Evolutionary conservation across 2,888 invertebrate species (phyloP), one percentile per base, ranked within the genome.

Genomic region (Ormia ochracea): DNA sequence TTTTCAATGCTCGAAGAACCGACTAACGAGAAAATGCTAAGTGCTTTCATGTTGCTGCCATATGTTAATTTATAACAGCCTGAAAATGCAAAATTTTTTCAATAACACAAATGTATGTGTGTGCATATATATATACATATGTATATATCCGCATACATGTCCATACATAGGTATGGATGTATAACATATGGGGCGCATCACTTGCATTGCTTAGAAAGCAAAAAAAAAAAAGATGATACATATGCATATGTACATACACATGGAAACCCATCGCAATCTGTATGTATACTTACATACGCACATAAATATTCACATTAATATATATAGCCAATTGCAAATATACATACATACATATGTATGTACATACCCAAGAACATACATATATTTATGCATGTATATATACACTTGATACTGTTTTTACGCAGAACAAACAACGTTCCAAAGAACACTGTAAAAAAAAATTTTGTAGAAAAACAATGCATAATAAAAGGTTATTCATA

Each of bases 21-120:
- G 14, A 43, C 31, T 4, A 48, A 4, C 33, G 14, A n/a, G 28
- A 31, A 33, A 54, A 1, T 38, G 63, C 56, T 48, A 69, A 76
- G 72, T 58, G 68, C 31, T 50, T 54, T 23, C 65, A 59, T 59
- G 52, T 78, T 50, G 66, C 28, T 36, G 66, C 78, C 78, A 78
- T 61, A 73, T 78, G 78, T 56, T 56, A 58, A 33, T 68, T 66
- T 48, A 41, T 56, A 21, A 17, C 14, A 26, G 61, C 12, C 33
- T 10, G 10, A 43, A 61, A 54, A 54, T 73, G 54, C 54, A 78
- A 68, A 2, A 19, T 50, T 2, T 9, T 14, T 28, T 23, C 23
- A 48, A 23, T 4, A 23, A 48, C n/a, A 48, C 23, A n/a, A 2
- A 48, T 28, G 28, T 28, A 28, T 28, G 28, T 28, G 6, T 28